Conservation (phyloP, 2,797 vertebrate genomes). For the Tangara arthus region DNA sequence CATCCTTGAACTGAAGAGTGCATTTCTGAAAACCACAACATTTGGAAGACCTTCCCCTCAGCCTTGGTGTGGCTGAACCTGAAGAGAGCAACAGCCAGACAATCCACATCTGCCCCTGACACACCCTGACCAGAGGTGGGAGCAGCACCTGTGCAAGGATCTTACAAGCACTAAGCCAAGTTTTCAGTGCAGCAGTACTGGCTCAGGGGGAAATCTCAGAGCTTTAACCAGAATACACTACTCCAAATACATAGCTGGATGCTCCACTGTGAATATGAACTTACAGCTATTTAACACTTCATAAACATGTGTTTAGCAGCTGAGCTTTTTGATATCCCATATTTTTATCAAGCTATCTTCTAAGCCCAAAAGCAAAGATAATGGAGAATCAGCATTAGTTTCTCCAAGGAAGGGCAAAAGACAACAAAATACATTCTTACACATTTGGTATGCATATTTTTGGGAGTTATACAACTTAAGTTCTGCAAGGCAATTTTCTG, state of each 20-base stretch:
- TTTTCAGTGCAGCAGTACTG: neutral
- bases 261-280: neutral
- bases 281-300: neutral
- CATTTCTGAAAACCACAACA: neutral
- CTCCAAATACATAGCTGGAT: neutral
- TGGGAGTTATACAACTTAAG: conserved; percentile 29
- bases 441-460: conserved; percentile 24
- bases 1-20: neutral
- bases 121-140: neutral
- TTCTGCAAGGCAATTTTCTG: conserved; percentile 63
- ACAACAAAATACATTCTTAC: neutral
- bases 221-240: neutral
- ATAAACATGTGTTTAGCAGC: neutral
- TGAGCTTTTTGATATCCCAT: neutral
- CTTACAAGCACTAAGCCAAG: neutral
- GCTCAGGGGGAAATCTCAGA: neutral
- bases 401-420: neutral
- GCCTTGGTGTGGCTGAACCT: neutral
- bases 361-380: neutral
- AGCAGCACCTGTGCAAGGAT: neutral
- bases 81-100: neutral
- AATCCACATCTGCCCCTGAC: neutral
- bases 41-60: neutral
- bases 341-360: neutral
- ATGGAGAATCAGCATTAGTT: neutral